phyloP scores from a whole-genome alignment of 2,797 vertebrate genomes.

The Australoheros facetus region DNA sequence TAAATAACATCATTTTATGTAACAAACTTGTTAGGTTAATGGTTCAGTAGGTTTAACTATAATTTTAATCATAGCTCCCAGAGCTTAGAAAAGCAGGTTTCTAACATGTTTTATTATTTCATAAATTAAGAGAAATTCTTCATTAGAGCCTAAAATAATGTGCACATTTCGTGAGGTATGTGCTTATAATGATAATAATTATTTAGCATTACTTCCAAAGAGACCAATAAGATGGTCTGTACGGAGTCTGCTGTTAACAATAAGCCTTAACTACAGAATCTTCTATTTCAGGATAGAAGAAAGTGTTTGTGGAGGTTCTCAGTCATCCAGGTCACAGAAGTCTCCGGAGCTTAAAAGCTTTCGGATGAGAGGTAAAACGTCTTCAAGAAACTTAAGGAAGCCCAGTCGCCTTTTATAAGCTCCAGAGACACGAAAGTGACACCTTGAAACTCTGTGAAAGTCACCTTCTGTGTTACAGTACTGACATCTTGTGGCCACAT shows the following conservation, averaged over 20 bases:
- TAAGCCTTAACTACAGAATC: too few relatives aligned
- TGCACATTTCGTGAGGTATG: neutral
- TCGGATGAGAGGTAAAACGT: too few relatives aligned
- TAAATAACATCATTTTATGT: neutral
- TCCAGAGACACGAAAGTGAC: too few relatives aligned
- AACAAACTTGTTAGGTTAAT: too few relatives aligned
- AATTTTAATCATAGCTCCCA: neutral
- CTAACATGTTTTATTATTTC: neutral
- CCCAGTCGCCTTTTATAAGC: too few relatives aligned
- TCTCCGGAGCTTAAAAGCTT: too few relatives aligned
- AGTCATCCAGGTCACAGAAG: too few relatives aligned
- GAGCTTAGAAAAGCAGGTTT: neutral
- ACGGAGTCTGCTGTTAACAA: too few relatives aligned
- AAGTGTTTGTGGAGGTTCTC: too few relatives aligned
- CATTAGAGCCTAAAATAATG: neutral
- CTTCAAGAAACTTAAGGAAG: too few relatives aligned
- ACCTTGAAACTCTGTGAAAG: neutral
- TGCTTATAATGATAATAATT: neutral
- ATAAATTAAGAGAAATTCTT: neutral
- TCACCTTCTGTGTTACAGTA: neutral
- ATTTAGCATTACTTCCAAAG: neutral
- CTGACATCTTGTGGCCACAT: slow-evolving; percentile 65
- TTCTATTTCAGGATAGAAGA: too few relatives aligned
- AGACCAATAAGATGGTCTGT: too few relatives aligned
- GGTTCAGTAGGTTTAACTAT: neutral